phyloP scores from a whole-genome alignment of 2,888 invertebrate species.

The Sicus ferrugineus region DNA sequence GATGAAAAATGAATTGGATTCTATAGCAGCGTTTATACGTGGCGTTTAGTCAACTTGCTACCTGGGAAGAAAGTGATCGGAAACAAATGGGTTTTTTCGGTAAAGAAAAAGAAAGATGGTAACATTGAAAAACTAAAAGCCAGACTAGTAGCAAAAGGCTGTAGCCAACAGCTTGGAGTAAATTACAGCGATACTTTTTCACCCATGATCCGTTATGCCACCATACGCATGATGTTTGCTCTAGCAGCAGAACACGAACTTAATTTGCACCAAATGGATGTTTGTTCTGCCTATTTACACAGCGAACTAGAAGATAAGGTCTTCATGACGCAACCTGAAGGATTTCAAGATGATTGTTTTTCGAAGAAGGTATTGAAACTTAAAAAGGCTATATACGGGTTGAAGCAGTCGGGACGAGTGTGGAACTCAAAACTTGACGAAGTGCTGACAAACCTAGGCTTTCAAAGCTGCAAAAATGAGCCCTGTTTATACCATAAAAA shows the following conservation, averaged over 20 bases:
- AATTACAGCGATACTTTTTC: too few species aligned
- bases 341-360: slow-evolving; percentile 41
- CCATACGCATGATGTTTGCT: slow-evolving; percentile 41
- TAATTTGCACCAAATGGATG: slow-evolving; percentile 43
- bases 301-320: slow-evolving; percentile 37
- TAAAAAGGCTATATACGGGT: too few species aligned
- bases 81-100: slow-evolving; percentile 41
- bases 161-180: too few species aligned
- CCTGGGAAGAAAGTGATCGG: slow-evolving; percentile 35
- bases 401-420: slow-evolving; percentile 44
- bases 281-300: slow-evolving; percentile 42
- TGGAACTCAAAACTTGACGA: slow-evolving; percentile 43
- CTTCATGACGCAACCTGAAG: too few species aligned
- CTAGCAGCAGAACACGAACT: slow-evolving; percentile 38
- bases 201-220: slow-evolving; percentile 36
- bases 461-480: slow-evolving; percentile 30
- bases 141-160: slow-evolving; percentile 40
- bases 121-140: slow-evolving; percentile 33
- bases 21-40: slow-evolving; percentile 33
- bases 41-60: slow-evolving; percentile 36
- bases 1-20: slow-evolving; percentile 37
- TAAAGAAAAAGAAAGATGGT: slow-evolving; percentile 35
- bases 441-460: slow-evolving; percentile 35
- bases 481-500: slow-evolving; percentile 35
- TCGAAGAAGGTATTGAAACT: slow-evolving; percentile 43